These are phyloP conservation scores for Sebastes baramenuke DNA, from an alignment of 2,797 vertebrate genomes.

Conservation along the genomic window DNA sequence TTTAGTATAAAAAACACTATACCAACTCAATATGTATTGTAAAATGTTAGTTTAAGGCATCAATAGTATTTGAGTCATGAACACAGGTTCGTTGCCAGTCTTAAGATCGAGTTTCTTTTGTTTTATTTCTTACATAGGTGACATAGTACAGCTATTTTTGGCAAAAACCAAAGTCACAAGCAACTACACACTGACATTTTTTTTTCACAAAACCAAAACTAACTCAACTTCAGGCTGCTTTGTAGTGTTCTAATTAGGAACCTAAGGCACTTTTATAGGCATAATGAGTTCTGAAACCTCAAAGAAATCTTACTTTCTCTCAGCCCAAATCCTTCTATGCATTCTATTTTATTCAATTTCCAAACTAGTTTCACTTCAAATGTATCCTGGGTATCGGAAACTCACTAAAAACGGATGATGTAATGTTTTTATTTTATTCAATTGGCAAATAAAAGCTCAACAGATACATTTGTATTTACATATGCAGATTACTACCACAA, in stretches of 20 bases:
- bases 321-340: constrained; percentile 4
- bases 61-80: neutral
- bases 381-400: neutral
- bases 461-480: neutral
- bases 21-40: neutral
- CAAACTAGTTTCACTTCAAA: neutral
- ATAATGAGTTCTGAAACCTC: constrained; percentile 43
- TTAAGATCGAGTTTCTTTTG: neutral
- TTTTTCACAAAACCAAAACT: neutral
- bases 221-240: constrained; percentile 15
- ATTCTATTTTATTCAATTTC: constrained; percentile 24
- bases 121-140: neutral
- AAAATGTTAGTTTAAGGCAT: neutral
- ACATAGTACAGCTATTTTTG: neutral
- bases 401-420: neutral
- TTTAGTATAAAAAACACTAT: neutral
- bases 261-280: constrained; percentile 28
- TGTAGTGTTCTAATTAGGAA: constrained; percentile 37
- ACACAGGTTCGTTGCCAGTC: neutral
- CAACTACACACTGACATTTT: neutral
- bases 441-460: neutral
- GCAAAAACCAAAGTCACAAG: neutral
- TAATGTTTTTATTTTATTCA: neutral
- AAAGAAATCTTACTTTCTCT: constrained; percentile 36
- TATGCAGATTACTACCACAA: neutral